Base-by-base conservation (phyloP, 2,797 vertebrate species). In the Molossus molossus region DNA sequence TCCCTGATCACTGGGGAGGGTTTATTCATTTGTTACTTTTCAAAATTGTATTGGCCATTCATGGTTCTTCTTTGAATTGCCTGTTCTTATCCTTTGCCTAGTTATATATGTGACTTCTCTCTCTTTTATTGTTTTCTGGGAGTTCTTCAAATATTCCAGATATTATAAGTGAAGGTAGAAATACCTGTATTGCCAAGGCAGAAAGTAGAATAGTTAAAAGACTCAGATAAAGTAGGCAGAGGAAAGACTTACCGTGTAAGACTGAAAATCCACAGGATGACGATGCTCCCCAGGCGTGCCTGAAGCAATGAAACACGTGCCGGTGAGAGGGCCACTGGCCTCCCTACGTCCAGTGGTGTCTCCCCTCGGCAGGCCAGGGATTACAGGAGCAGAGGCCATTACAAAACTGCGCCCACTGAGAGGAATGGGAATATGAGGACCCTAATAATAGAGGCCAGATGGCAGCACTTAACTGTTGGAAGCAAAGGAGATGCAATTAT, bases 121-220 rank as follows among this genome's bases (percentile, higher is more conserved):
- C 88, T 62, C 83, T 79, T 58, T 86, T 92, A 21, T 1, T 80
- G 9, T 60, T 92, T 91, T 77, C 8, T 82, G 27, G 9, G 29
- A 65, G 40, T 45, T 87, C 57, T 79, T 87, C 45, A 79, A 70
- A 45, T 84, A 29, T 58, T 62, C 50, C 60, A 92, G 57, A 55
- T 75, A 60, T 64, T 60, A 57, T 69, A 91, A 86, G 50, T 70
- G 27, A 94, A 90, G 27, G 48, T 72, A 93, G 14, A 87, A 95
- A 87, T 94, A 67, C 64, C 53, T 79, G 29, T 83, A 83, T 29
- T 95, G 18, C 21, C 55, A 94, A 95, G 23, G 37, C 27, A 90
- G 65, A 79, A 83, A 84, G 23, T 60, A 69, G 33, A n/a, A 76
- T 48, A 23, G 40, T 79, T 72, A 70, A 70, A 91, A 88, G 4